Evolutionary conservation across 2,797 vertebrate genomes (phyloP).

Genomic region (Pachyuromys duprasi): DNA sequence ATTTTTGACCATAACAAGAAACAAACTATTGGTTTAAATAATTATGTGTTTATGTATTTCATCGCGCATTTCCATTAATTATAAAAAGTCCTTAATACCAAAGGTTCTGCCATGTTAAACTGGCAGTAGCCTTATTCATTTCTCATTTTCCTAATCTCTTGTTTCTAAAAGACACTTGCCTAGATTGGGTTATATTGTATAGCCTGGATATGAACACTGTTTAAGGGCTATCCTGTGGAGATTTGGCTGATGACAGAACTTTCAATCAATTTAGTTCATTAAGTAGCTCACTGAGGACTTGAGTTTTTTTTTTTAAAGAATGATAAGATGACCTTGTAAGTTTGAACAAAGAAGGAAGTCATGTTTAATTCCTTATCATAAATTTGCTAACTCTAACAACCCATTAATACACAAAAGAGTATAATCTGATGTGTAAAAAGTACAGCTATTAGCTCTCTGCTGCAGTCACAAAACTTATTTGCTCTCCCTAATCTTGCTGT

Average conservation of each 20-base stretch:
- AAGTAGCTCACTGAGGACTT: background rate
- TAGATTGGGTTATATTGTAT: background rate
- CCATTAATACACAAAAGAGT: background rate
- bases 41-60: background rate
- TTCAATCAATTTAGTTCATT: background rate
- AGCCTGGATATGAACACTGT: background rate
- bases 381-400: background rate
- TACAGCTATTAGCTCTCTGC: background rate
- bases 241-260: background rate
- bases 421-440: background rate
- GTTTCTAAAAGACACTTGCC: background rate
- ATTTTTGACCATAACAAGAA: background rate
- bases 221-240: background rate
- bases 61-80: background rate
- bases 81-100: background rate
- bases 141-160: background rate
- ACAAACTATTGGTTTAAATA: background rate
- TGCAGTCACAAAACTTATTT: background rate
- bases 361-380: background rate
- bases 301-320: background rate
- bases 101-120: background rate
- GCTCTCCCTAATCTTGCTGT: background rate
- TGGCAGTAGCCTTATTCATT: too few relatives aligned
- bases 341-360: background rate
- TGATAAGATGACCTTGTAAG: background rate